These are phyloP conservation scores for Phyllotis vaccarum DNA, from an alignment of 2,797 vertebrate species.

Conservation along the genomic window DNA sequence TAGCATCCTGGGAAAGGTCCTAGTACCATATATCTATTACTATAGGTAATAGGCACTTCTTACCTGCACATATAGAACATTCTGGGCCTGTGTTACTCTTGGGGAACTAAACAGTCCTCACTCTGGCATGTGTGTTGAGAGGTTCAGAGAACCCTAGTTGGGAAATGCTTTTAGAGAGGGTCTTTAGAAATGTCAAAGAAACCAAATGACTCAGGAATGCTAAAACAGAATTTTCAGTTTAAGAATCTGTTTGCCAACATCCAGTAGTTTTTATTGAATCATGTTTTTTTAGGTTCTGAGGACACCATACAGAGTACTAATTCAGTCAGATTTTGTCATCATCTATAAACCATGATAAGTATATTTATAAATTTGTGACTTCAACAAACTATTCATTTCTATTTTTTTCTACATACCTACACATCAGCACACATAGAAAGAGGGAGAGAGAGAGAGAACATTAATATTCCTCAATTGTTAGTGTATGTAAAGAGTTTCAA, in stretches of 20 bases:
- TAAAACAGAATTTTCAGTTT: background rate
- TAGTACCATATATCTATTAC: background rate
- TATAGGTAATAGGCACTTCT: background rate
- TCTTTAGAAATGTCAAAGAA: background rate
- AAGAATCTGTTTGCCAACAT: background rate
- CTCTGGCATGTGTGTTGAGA: background rate
- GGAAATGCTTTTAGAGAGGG: background rate
- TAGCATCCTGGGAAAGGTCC: background rate
- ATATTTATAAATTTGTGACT: background rate
- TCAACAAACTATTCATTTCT: background rate
- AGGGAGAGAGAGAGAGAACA: background rate
- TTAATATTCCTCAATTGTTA: background rate
- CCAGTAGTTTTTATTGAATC: background rate
- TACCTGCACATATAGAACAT: background rate
- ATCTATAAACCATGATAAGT: background rate
- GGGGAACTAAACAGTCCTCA: background rate
- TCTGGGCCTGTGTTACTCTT: background rate
- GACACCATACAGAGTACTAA: background rate
- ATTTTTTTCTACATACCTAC: background rate
- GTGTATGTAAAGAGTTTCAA: background rate
- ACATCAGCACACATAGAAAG: background rate
- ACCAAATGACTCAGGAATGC: background rate
- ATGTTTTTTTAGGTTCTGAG: background rate
- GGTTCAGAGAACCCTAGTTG: background rate
- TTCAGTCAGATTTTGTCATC: background rate